Evolutionary conservation across 2,888 invertebrate genomes (phyloP).

Genomic region (Drosophila demipolita): DNA sequence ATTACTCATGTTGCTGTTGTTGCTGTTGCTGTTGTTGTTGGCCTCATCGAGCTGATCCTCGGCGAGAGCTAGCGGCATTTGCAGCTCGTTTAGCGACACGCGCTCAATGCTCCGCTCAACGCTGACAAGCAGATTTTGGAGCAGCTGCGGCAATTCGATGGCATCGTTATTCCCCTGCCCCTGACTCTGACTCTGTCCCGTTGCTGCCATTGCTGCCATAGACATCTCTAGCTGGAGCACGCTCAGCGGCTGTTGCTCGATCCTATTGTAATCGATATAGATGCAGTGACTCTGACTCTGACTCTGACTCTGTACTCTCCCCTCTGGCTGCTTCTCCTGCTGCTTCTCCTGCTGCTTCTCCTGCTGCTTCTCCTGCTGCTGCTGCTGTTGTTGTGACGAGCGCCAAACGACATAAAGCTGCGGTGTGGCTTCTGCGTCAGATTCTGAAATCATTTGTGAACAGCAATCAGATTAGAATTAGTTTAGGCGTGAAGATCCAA

Average conservation of each 20-base stretch:
- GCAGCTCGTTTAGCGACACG: slow-evolving; percentile 88
- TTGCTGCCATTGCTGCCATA: slow-evolving; percentile 59
- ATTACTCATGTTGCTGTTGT: slow-evolving; percentile 42
- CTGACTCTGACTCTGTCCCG: slow-evolving; percentile 55
- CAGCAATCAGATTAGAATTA: slow-evolving; percentile 28
- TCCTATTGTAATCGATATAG: slow-evolving; percentile 83
- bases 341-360: slow-evolving; percentile 33
- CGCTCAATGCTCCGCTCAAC: slow-evolving; percentile 90
- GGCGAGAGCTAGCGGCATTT: slow-evolving; percentile 87
- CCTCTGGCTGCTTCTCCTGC: slow-evolving; percentile 45
- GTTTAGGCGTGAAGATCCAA: neutral
- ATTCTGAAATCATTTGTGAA: slow-evolving; percentile 33
- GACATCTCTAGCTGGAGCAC: slow-evolving; percentile 83
- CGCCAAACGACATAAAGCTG: slow-evolving; percentile 83
- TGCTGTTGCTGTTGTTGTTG: slow-evolving; percentile 49
- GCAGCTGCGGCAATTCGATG: slow-evolving; percentile 87
- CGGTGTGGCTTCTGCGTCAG: slow-evolving; percentile 58
- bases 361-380: slow-evolving; percentile 55
- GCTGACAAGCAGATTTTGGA: slow-evolving; percentile 88
- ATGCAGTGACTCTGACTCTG: slow-evolving; percentile 81
- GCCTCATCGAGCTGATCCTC: slow-evolving; percentile 63
- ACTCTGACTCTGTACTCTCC: slow-evolving; percentile 76
- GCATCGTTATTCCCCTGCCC: slow-evolving; percentile 72
- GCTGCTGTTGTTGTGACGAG: slow-evolving; percentile 62
- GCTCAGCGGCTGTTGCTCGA: slow-evolving; percentile 76